Evolutionary conservation across 2,113 vertebrate species (phyloP).

Genomic region (Toxotes chatareus): DNA sequence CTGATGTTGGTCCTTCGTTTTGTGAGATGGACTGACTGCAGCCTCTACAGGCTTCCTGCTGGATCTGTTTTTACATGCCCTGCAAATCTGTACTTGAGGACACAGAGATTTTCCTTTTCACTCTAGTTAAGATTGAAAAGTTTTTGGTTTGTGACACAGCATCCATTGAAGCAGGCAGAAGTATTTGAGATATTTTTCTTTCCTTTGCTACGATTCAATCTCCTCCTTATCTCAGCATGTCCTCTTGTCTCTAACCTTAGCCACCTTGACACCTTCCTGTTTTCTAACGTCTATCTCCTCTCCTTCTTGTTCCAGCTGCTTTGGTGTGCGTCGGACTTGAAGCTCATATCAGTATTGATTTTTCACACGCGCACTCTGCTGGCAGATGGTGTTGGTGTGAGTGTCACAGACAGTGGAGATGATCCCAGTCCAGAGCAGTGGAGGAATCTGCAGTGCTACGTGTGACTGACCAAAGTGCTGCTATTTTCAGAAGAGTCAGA

Average conservation of each 20-base stretch:
- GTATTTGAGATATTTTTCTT: neutral
- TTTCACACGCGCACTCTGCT: neutral
- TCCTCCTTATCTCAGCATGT: neutral
- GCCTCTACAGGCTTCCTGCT: too few species aligned
- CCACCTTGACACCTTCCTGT: neutral
- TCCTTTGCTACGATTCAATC: neutral
- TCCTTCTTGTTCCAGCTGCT: neutral
- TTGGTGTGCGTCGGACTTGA: neutral
- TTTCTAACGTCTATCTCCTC: neutral
- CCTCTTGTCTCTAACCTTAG: neutral
- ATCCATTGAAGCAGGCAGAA: neutral
- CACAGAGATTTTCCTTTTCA: too few species aligned
- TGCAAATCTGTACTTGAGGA: too few species aligned
- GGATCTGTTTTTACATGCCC: too few species aligned
- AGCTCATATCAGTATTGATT: conserved; percentile 20
- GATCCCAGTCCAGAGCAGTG: too few species aligned
- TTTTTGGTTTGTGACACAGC: neutral
- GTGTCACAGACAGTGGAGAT: neutral
- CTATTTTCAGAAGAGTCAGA: conserved; percentile 9
- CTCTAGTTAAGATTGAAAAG: neutral
- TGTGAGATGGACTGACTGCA: too few species aligned
- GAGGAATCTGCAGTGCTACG: neutral
- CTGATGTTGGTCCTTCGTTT: too few species aligned
- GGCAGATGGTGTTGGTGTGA: neutral
- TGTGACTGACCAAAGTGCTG: neutral